Percentiles rank a stretch among this genome's conserved stretches.
These are phyloP conservation scores for Odontothrips loti DNA, from an alignment of 2,888 invertebrate species.

Conservation along the genomic window DNA sequence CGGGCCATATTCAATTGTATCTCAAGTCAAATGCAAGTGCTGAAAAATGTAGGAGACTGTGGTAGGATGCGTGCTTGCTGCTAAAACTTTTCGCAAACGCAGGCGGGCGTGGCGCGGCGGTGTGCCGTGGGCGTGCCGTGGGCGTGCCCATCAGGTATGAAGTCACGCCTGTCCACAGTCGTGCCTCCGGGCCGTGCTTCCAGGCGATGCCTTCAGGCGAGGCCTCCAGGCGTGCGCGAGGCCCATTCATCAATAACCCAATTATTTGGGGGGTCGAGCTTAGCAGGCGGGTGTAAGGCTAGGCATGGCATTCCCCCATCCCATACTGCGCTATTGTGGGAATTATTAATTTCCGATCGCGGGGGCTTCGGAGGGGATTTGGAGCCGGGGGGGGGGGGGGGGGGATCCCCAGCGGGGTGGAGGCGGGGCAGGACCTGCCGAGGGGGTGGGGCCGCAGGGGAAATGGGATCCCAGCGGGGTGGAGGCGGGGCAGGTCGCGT, in stretches of 20 bases:
- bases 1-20: not conserved
- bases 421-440: too few species aligned
- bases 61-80: too few species aligned
- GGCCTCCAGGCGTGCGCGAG: not conserved
- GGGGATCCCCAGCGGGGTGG: not conserved
- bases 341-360: slow-evolving; percentile 26
- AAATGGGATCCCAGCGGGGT: too few species aligned
- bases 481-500: not conserved
- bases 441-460: too few species aligned
- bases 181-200: not conserved
- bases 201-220: not conserved
- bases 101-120: not conserved
- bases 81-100: too few species aligned
- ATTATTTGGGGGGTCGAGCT: not conserved
- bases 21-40: not conserved
- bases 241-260: slow-evolving; percentile 11
- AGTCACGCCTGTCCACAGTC: not conserved
- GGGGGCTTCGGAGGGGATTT: not conserved
- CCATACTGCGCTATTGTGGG: slow-evolving; percentile 17
- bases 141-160: not conserved
- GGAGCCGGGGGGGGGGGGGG: not conserved
- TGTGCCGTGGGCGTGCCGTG: not conserved
- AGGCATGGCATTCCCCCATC: not conserved
- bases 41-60: not conserved
- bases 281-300: not conserved